Evolutionary conservation across 2,113 vertebrate genomes (phyloP), one percentile per base, ranked within the genome.

Genomic region (Perca fluviatilis): DNA sequence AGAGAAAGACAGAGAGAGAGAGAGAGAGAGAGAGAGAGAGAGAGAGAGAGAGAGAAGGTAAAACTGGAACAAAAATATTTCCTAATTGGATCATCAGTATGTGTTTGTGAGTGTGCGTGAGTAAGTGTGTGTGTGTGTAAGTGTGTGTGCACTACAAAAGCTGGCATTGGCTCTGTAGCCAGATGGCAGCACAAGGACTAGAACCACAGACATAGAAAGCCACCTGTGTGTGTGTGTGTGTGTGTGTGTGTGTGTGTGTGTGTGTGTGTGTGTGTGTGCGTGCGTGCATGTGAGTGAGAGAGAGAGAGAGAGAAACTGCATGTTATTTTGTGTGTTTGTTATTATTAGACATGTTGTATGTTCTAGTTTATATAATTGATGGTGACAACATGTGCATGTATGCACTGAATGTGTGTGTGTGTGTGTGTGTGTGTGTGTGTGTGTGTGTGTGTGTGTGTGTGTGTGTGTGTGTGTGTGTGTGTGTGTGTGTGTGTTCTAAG

Each of bases 151-250:
- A 19, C 27, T 57, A 74, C n/a, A 73, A 69, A 78, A 70, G 61
- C 86, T 93, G 92, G 91, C 91, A 85, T 30, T 69, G 80, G 68
- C 74, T 83, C 21, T 84, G 79, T 86, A 84, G 86, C 84, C 90
- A 93, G 92, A 93, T 93, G 92, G 91, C 82, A 75, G 33, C 81
- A 88, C 61, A 58, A 85, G 86, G 78, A 79, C 84, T 87, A 79
- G 75, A 89, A 84, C 62, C 82, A 74, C 82, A 89, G 70, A 88
- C 74, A 84, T 9, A 81, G 74, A 85, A 83, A 83, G 74, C 89
- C 86, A 92, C 91, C 89, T 91, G 86, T 86, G 90, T 64, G 69
- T 77, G 68, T 62, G 33, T 25, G 33, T 60, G n/a, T 54, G 75
- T 91, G 87, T 86, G 90, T 64, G 69, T 77, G 68, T 62, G 33